Conservation (phyloP, 1,140 invertebrate genomes). For the Drosophila willistoni region DNA sequence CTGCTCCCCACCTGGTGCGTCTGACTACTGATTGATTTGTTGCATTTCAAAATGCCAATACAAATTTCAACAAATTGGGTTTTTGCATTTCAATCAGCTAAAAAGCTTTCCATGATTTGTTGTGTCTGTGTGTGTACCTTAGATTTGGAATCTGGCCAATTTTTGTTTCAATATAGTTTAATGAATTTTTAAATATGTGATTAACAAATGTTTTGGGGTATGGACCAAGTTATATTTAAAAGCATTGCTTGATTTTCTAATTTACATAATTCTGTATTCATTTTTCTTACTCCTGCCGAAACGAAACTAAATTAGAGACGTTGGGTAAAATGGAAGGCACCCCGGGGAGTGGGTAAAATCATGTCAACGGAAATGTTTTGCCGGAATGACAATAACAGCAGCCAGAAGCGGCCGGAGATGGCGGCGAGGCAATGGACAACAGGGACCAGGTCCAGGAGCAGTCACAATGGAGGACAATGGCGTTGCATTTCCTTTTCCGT, state of each 20-base stretch:
- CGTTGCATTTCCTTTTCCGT: slow-evolving; percentile 73
- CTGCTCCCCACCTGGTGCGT: not conserved
- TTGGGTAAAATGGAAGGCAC: slow-evolving; percentile 32
- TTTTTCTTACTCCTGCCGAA: not conserved
- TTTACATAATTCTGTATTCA: slow-evolving; percentile 2
- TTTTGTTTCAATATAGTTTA: slow-evolving; percentile 47
- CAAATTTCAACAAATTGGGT: slow-evolving; percentile 70
- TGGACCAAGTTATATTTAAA: not conserved
- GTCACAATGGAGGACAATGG: slow-evolving; percentile 55
- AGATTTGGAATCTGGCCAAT: slow-evolving; percentile 43
- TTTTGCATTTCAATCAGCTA: slow-evolving; percentile 77
- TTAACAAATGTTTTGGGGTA: not conserved
- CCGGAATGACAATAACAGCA: slow-evolving; percentile 58
- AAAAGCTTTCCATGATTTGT: slow-evolving; percentile 59
- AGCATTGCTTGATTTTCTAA: not conserved
- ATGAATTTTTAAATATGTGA: slow-evolving; percentile 59
- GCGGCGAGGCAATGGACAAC: slow-evolving; percentile 18
- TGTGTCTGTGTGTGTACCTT: not conserved
- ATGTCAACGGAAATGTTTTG: slow-evolving; percentile 63
- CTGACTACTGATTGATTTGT: slow-evolving; percentile 64
- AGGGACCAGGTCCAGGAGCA: not conserved
- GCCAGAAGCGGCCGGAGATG: slow-evolving; percentile 54
- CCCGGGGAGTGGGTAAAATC: slow-evolving; percentile 46
- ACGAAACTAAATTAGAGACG: not conserved
- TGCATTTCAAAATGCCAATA: slow-evolving; percentile 60